phyloP scores from a whole-genome alignment of 2,113 vertebrate species.

The Otolemur garnettii region DNA sequence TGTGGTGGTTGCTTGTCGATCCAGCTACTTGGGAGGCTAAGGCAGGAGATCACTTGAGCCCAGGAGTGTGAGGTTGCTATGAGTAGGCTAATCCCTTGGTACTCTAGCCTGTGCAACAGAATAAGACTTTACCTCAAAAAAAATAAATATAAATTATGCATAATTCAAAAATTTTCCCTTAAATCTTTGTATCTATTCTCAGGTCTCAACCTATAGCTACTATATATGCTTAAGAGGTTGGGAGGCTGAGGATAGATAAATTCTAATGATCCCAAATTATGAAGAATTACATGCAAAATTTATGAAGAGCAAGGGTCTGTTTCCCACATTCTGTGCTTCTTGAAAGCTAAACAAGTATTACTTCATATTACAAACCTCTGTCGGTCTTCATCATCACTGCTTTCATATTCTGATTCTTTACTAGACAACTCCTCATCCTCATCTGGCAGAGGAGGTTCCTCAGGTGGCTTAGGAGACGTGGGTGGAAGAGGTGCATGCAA shows the following conservation, averaged over 20 bases:
- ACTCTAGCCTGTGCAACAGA: too few relatives aligned
- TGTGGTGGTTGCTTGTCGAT: too few relatives aligned
- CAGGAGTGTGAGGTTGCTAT: too few relatives aligned
- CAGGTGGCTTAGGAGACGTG: constrained; percentile 92
- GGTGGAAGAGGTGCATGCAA: constrained; percentile 89
- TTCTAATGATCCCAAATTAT: neutral
- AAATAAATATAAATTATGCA: neutral
- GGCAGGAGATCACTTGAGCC: too few relatives aligned
- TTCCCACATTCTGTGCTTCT: neutral
- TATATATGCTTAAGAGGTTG: neutral
- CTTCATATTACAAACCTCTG: constrained; percentile 89
- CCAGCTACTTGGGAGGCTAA: too few relatives aligned
- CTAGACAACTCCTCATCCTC: constrained; percentile 91
- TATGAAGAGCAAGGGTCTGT: neutral
- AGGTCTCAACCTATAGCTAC: neutral
- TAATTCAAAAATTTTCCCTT: neutral
- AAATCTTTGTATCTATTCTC: neutral
- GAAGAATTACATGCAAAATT: neutral
- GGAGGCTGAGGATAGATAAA: neutral
- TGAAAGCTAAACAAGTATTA: neutral
- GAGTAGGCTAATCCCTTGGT: too few relatives aligned
- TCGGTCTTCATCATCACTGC: constrained; percentile 94
- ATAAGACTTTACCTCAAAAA: too few relatives aligned
- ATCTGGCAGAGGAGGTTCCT: constrained; percentile 94
- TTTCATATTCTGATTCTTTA: constrained; percentile 97